Percentiles rank a stretch among this genome's conserved stretches.
These are phyloP conservation scores for Hemaris fuciformis DNA, from an alignment of 2,888 invertebrate genomes.

Conservation along the genomic window DNA sequence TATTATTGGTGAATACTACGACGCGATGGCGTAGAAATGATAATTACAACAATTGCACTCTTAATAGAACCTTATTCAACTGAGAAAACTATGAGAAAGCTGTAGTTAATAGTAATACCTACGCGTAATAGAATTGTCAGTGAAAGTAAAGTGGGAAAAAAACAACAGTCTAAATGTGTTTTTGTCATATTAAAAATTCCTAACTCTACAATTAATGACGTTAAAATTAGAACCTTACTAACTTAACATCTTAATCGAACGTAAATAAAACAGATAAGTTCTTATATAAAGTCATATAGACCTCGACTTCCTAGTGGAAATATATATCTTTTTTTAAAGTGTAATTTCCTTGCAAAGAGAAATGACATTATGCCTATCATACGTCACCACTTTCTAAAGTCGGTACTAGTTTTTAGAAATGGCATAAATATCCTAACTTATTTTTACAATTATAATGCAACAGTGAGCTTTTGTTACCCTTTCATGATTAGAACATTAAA, in stretches of 20 bases:
- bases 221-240: no score
- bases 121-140: constrained; percentile 57
- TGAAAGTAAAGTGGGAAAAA: constrained; percentile 63
- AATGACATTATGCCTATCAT: neutral
- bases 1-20: constrained; percentile 1
- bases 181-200: neutral
- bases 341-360: neutral
- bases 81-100: constrained; percentile 61
- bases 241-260: no score
- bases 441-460: no score
- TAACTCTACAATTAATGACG: neutral
- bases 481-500: no score
- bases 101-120: constrained; percentile 48
- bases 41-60: constrained; percentile 12
- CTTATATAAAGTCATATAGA: neutral
- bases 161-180: constrained; percentile 30
- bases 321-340: neutral
- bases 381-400: neutral
- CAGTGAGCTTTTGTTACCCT: no score
- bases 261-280: neutral
- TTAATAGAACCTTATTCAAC: constrained; percentile 24
- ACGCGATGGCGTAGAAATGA: constrained; percentile 6
- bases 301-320: neutral
- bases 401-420: no score
- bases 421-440: no score